Evolutionary conservation across 2,113 vertebrate species (phyloP), one percentile per base, ranked within the genome.

Genomic region (Prionailurus viverrinus): DNA sequence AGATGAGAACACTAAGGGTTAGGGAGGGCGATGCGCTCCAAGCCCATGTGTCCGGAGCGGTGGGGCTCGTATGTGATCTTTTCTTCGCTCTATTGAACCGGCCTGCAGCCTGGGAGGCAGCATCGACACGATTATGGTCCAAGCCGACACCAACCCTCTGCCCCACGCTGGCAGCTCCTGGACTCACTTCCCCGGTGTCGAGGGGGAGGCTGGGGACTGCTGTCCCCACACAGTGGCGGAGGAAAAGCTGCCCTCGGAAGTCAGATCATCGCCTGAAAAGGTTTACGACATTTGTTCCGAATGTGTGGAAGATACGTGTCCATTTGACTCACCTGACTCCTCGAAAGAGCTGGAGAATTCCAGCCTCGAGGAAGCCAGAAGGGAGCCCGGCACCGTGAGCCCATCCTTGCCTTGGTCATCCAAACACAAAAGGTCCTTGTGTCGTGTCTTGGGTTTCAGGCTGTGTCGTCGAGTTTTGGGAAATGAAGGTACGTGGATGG

Each of bases 351-450:
- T 0, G 33, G 45, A 25, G 41, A 27, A 29, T 39, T 69, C 27
- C 4, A 4, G 63, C 19, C 21, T 27, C 19, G 3, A 3, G 7
- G 48, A 39, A 23, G 23, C 68, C 7, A 0, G 13, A 0, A 4
- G 51, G 0, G 0, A 65, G 87, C 55, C 63, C 31, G 27, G 48
- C 0, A 6, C 63, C 1, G 0, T 13, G 55, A 83, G n/a, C 41
- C 65, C 1, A 5, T 25, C 31, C 45, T 31, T 65, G 63, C 14
- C 69, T n/a, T 29, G 21, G 68, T 83, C 66, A 41, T 39, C 33
- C 15, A 82, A 95, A 21, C 31, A 53, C 31, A 23, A 82, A 74
- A 1, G 33, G 5, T 39, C 63, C 2, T 4, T 58, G 23, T 9
- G 5, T 0, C 2, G 13, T 29, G 74, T 63, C 33, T 73, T 74